Conservation (phyloP, 2,113 vertebrate genomes). For the Bubo bubo region DNA sequence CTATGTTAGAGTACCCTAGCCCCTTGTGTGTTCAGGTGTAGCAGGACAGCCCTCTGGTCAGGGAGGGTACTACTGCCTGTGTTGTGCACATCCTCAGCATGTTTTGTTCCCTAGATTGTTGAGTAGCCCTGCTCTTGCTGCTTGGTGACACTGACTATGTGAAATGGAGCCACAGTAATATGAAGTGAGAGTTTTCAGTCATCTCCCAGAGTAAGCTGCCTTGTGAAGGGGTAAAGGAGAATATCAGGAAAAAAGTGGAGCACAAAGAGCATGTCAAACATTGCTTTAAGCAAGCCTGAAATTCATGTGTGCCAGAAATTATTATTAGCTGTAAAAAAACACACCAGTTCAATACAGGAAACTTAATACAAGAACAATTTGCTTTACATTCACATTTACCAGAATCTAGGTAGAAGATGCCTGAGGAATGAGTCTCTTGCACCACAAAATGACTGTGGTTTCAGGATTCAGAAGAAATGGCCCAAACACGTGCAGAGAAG, state of each 20-base stretch:
- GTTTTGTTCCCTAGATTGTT: neutral
- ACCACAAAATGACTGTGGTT: neutral
- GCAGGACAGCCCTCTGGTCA: neutral
- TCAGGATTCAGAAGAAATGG: neutral
- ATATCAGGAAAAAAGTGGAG: neutral
- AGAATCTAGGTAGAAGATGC: neutral
- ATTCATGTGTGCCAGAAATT: neutral
- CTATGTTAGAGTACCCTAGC: neutral
- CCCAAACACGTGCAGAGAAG: neutral
- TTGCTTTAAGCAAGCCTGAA: neutral
- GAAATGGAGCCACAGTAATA: neutral
- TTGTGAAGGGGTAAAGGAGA: neutral
- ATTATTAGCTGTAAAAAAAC: neutral
- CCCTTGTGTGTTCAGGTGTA: accelerated
- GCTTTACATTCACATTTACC: neutral
- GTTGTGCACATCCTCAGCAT: neutral
- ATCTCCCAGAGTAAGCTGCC: neutral
- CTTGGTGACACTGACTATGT: neutral
- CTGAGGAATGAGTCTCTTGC: neutral
- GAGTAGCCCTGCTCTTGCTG: neutral
- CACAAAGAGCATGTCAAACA: neutral
- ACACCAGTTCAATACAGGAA: neutral
- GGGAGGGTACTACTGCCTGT: neutral
- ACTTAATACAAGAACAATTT: neutral
- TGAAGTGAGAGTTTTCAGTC: neutral